These are phyloP conservation scores for zebrafish (Danio rerio) DNA, from an alignment of 2,113 vertebrate species.

Conservation along the genomic window GRCz12tu NC_133192.1:10762001-10762500, in stretches of 20 bases:
- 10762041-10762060: too few relatives aligned
- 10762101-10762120: too few relatives aligned
- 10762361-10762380: background rate
- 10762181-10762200: background rate
- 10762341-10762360: background rate
- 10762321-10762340: conserved; percentile 15
- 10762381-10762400: background rate
- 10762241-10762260: background rate
- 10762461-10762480: background rate
- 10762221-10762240: too few relatives aligned
- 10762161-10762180: background rate
- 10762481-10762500: conserved; percentile 2
- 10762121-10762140: too few relatives aligned
- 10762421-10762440: conserved; percentile 5
- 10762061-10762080: too few relatives aligned
- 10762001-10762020: too few relatives aligned
- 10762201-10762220: background rate
- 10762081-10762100: too few relatives aligned
- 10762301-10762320: background rate
- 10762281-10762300: background rate
- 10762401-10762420: background rate
- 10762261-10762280: background rate
- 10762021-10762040: too few relatives aligned
- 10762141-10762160: too few relatives aligned
- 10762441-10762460: background rate